phyloP scores from a whole-genome alignment of 2,888 invertebrate species.

The Eupithecia tripunctaria region DNA sequence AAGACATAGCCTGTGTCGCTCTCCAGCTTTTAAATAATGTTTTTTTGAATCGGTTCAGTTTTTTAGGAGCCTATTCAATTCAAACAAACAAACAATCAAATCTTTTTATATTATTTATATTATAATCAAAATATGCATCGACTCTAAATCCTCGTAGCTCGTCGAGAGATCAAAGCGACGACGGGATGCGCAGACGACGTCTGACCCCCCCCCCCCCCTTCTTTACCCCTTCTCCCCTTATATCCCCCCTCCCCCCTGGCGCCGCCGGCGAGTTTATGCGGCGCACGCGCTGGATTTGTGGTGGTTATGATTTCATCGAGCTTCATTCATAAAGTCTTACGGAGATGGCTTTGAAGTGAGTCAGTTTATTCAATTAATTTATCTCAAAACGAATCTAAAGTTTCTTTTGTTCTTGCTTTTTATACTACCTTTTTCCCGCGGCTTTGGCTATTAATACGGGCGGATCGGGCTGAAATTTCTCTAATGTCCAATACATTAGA shows the following conservation, averaged over 20 bases:
- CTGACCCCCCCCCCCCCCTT: constrained; percentile 57
- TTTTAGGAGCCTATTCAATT: no score
- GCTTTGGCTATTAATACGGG: no score
- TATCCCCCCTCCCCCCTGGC: constrained; percentile 45
- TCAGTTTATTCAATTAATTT: not conserved
- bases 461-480: no score
- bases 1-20: no score
- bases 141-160: constrained; percentile 24
- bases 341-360: not conserved
- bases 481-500: no score
- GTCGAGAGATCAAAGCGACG: constrained; percentile 68
- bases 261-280: constrained; percentile 42
- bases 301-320: constrained; percentile 24
- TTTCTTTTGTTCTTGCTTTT: no score
- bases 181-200: constrained; percentile 82
- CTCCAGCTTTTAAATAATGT: no score
- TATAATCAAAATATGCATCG: constrained; percentile 34
- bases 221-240: constrained; percentile 7
- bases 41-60: no score
- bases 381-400: not conserved
- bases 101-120: constrained; percentile 18
- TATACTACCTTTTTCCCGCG: no score
- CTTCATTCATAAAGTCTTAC: constrained; percentile 18
- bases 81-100: no score
- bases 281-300: constrained; percentile 14